Evolutionary conservation across 2,797 vertebrate species (phyloP).

Genomic region (Megaceryle alcyon): DNA sequence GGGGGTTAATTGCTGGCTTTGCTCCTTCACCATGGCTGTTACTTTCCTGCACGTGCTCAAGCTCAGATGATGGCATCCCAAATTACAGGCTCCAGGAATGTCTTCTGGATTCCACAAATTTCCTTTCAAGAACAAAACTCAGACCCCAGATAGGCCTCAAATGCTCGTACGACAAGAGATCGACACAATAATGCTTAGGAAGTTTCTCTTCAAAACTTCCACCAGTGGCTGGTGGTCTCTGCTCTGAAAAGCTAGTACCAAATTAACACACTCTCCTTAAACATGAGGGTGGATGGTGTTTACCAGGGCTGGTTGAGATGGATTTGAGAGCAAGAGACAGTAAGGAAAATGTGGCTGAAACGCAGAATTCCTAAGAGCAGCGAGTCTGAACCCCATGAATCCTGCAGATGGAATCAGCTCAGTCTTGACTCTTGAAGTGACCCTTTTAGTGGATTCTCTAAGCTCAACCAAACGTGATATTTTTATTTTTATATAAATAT

Average conservation of each 20-base stretch:
- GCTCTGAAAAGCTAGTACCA: neutral
- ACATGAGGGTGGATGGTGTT: neutral
- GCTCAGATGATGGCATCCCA: neutral
- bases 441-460: neutral
- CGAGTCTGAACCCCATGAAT: neutral
- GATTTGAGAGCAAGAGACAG: neutral
- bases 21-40: neutral
- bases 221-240: neutral
- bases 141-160: neutral
- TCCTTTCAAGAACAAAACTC: neutral
- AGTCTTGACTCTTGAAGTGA: neutral
- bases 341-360: neutral
- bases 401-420: neutral
- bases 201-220: neutral
- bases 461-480: neutral
- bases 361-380: neutral
- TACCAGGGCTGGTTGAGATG: neutral
- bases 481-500: neutral
- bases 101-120: neutral
- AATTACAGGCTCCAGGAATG: neutral
- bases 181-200: neutral
- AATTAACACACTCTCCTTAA: neutral
- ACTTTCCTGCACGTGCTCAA: neutral
- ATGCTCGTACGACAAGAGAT: neutral
- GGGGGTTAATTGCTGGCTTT: neutral